Percentiles rank a stretch among this genome's conserved stretches.
Evolutionary conservation across 2,113 vertebrate species (phyloP).

Genomic region (Xerus inauris): DNA sequence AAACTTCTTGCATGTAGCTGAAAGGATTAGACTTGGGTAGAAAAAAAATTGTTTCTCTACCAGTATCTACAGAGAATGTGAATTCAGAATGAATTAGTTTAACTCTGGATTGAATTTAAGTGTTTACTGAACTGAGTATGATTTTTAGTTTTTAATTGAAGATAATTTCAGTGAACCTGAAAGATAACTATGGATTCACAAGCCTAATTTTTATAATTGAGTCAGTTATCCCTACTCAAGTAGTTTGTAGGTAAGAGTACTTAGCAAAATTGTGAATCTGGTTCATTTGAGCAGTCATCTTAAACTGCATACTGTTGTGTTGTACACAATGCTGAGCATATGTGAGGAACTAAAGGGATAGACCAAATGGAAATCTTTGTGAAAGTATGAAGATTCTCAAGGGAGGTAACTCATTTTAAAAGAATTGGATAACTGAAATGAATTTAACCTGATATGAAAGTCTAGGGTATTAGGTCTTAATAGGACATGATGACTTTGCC

Average conservation of each 20-base stretch:
- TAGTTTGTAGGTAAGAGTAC: background rate
- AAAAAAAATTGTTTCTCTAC: background rate
- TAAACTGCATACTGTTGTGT: background rate
- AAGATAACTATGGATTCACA: background rate
- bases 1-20: background rate
- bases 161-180: conserved; percentile 8
- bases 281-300: background rate
- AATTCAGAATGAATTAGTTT: background rate
- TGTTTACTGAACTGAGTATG: background rate
- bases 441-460: background rate
- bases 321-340: background rate
- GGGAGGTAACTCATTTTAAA: background rate
- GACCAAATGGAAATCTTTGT: background rate
- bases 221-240: background rate
- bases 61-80: background rate
- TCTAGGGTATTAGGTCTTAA: background rate
- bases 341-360: background rate
- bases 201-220: background rate
- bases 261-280: background rate
- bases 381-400: background rate
- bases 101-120: conserved; percentile 4
- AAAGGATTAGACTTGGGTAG: background rate
- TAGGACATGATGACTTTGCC: background rate
- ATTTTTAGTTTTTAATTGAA: background rate
- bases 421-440: background rate